Base-by-base conservation (phyloP, 2,888 invertebrate genomes). In the Papilio elwesi region DNA sequence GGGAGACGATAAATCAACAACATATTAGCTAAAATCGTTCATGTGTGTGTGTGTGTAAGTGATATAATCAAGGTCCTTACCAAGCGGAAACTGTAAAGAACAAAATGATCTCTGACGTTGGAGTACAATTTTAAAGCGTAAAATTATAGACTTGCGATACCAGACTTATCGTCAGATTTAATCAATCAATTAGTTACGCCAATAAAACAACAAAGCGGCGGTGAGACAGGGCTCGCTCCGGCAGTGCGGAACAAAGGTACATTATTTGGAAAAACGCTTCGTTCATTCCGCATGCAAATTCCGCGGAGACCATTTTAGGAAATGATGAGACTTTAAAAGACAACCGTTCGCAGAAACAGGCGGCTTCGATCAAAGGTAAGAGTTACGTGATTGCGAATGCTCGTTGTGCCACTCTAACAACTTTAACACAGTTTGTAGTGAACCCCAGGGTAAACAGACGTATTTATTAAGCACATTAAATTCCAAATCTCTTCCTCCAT, bases 181-280 rank as follows among this genome's bases (percentile, higher is more conserved):
- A 70, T 65, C n/a, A 68, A 67, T 68, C 71, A 72, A 72, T 72
- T 63, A 62, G 67, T 52, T 36, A 68, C 71, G 68, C 68, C 52
- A 68, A 72, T 68, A 68, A 62, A 72, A 62, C 36, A 43, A 66
- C 66, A 62, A 63, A 57, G 48, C 13, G 36, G 16, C 36, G 11
- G 52, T 52, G 52, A 38, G 51, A 43, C 62, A 11, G 43, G 26
- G 6, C 43, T 1, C 15, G 48, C 26, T 26, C n/a, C n/a, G n/a
- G n/a, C 16, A 38, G 59, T 12, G n/a, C 11, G 15, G 48, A 64
- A 55, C 64, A 55, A 70, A 53, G 64, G 48, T 43, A 26, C 48
- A 55, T 26, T 67, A 47, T 70, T 63, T 26, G 43, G 13, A n/a
- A 43, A 52, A 63, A 52, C 52, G 52, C 53, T 68, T 55, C 26